Evolutionary conservation across 2,113 vertebrate species (phyloP).

Genomic region (Bubalus kerabau): DNA sequence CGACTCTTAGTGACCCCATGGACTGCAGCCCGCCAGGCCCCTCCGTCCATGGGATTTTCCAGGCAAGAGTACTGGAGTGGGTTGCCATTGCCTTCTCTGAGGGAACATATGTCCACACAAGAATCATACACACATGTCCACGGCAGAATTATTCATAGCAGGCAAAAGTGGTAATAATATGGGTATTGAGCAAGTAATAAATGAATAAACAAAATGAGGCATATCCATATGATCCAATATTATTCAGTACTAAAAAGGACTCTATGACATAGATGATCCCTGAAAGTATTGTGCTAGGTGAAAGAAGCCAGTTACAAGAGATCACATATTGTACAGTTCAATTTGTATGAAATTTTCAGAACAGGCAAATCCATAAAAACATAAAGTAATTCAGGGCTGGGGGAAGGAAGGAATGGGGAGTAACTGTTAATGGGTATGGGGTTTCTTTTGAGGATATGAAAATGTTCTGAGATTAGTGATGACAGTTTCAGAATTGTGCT

Average conservation of each 20-base stretch:
- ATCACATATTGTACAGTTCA: neutral
- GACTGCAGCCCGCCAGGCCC: too few relatives aligned
- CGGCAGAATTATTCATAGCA: neutral
- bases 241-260: neutral
- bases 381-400: neutral
- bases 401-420: neutral
- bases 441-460: neutral
- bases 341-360: neutral
- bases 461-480: neutral
- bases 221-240: neutral
- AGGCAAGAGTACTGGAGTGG: too few relatives aligned
- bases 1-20: too few relatives aligned
- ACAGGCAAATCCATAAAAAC: neutral
- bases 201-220: neutral
- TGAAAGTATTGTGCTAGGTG: neutral
- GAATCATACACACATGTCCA: neutral
- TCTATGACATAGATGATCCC: neutral
- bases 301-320: neutral
- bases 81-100: too few relatives aligned
- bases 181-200: neutral
- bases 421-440: neutral
- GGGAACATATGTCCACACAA: neutral
- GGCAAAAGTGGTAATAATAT: neutral
- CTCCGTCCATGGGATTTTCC: too few relatives aligned
- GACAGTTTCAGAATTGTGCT: neutral